Percentiles rank a stretch among this genome's conserved stretches.
Evolutionary conservation across 2,797 vertebrate species (phyloP).

Genomic region (Bovichtus diacanthus): DNA sequence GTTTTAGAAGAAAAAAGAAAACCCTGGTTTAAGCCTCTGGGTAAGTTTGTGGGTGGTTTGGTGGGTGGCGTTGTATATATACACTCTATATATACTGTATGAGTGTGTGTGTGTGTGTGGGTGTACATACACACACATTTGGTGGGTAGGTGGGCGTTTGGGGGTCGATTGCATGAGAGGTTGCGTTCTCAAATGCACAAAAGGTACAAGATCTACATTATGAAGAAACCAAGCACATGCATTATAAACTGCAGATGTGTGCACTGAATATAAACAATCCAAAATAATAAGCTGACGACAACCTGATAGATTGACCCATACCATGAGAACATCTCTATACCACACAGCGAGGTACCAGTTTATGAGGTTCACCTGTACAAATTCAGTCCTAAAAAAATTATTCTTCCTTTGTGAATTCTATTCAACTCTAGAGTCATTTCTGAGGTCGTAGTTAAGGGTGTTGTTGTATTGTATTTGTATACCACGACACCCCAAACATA

Average conservation of each 20-base stretch:
- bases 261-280: not conserved
- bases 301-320: not conserved
- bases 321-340: not conserved
- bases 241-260: slow-evolving; percentile 10
- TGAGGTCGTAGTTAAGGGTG: not conserved
- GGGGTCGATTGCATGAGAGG: slow-evolving; percentile 1
- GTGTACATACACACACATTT: not conserved
- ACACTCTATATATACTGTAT: slow-evolving; percentile 16
- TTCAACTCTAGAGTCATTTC: not conserved
- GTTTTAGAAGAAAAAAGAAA: slow-evolving; percentile 74
- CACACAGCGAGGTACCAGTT: not conserved
- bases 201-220: slow-evolving; percentile 9
- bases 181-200: slow-evolving; percentile 4
- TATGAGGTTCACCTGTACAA: not conserved
- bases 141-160: not conserved
- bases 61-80: slow-evolving; percentile 57
- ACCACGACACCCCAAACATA: not conserved
- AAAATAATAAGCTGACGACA: slow-evolving; percentile 9
- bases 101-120: slow-evolving; percentile 8
- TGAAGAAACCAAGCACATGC: not conserved
- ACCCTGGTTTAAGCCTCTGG: slow-evolving; percentile 63
- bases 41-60: slow-evolving; percentile 68
- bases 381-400: not conserved
- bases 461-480: not conserved
- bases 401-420: not conserved